phyloP scores from a whole-genome alignment of 2,113 vertebrate genomes.

The Marmota flaviventris region DNA sequence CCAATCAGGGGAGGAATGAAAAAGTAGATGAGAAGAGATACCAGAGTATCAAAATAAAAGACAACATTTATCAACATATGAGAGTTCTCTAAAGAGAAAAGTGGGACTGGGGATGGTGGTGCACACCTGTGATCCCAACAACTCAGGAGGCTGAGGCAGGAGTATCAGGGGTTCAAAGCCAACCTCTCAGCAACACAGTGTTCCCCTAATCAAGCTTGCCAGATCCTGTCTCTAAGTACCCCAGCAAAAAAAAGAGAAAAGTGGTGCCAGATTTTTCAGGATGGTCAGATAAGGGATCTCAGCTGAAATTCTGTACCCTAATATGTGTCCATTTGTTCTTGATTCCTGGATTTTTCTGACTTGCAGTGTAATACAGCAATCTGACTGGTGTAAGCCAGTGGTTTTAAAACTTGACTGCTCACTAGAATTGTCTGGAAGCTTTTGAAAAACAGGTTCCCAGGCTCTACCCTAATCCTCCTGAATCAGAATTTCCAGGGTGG shows the following conservation, averaged over 20 bases:
- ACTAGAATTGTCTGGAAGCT: background rate
- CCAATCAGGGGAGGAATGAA: background rate
- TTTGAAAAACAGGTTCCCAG: slow-evolving; percentile 48
- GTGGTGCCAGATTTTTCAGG: background rate
- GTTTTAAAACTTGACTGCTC: slow-evolving; percentile 31
- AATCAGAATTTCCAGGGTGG: slow-evolving; percentile 30
- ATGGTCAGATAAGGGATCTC: background rate
- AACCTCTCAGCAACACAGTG: no score
- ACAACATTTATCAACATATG: background rate
- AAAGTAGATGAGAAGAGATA: background rate
- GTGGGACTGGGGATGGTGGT: no score
- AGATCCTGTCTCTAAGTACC: no score
- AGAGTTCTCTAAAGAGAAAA: background rate
- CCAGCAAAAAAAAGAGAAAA: background rate
- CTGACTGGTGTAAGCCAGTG: background rate
- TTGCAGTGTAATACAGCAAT: background rate
- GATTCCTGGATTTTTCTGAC: background rate
- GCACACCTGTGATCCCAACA: no score
- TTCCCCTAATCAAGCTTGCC: no score
- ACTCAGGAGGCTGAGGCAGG: no score
- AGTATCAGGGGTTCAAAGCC: no score
- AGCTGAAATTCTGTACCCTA: background rate
- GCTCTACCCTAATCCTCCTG: slow-evolving; percentile 32
- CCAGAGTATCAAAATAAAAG: slow-evolving; percentile 28
- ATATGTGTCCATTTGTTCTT: background rate